A percentile compares a stretch with the other conserved stretches of the same genome.
These are phyloP conservation scores for Cryptotis parvus DNA, from an alignment of 2,113 vertebrate species.

Conservation along the genomic window DNA sequence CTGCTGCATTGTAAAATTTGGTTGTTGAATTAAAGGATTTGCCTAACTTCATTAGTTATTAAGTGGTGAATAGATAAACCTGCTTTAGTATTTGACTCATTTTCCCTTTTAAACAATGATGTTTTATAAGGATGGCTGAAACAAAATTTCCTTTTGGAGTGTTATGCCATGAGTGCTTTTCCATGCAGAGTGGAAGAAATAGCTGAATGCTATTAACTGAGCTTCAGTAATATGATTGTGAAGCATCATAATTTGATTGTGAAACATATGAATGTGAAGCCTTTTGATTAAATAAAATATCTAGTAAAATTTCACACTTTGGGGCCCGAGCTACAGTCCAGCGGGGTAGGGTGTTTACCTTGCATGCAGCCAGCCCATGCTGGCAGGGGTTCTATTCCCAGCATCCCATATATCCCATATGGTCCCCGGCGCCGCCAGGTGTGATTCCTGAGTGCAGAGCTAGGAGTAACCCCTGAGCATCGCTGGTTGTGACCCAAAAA, in stretches of 20 bases:
- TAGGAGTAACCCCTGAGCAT: too few relatives aligned
- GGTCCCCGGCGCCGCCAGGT: too few relatives aligned
- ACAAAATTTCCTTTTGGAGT: slow-evolving; percentile 63
- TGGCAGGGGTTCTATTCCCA: too few relatives aligned
- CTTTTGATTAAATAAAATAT: slow-evolving; percentile 61
- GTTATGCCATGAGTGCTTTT: slow-evolving; percentile 32
- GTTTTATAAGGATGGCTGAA: slow-evolving; percentile 23
- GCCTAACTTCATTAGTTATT: neutral
- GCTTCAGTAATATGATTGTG: slow-evolving; percentile 45
- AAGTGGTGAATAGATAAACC: neutral
- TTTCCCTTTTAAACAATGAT: slow-evolving; percentile 39
- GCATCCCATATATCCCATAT: too few relatives aligned
- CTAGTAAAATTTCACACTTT: too few relatives aligned
- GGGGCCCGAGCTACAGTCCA: too few relatives aligned
- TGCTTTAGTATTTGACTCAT: slow-evolving; percentile 48
- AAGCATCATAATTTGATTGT: too few relatives aligned
- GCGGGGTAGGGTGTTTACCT: too few relatives aligned
- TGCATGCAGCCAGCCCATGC: too few relatives aligned
- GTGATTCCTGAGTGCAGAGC: too few relatives aligned
- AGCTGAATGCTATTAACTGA: slow-evolving; percentile 65
- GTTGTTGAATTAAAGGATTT: neutral
- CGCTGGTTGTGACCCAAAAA: too few relatives aligned
- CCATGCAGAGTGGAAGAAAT: slow-evolving; percentile 13
- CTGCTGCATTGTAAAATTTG: too few relatives aligned
- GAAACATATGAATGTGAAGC: slow-evolving; percentile 50